Evolutionary conservation across 2,113 vertebrate species (phyloP), one percentile per base, ranked within the genome.

Genomic region (Archilochus colubris): DNA sequence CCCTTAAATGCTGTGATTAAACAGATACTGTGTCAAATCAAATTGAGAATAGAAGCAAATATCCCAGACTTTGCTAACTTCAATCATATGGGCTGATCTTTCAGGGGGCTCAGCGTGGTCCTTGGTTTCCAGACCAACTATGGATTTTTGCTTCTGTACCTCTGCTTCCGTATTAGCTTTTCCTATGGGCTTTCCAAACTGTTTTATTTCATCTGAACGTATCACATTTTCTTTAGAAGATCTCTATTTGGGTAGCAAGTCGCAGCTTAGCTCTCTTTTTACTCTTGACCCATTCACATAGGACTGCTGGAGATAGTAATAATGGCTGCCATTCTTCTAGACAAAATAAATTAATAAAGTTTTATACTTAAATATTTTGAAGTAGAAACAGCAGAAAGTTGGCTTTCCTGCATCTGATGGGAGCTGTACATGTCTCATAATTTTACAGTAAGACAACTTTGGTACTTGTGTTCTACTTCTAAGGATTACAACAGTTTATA

Each of bases 401-500:
- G 33, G 48, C 75, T 91, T 87, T 84, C 33, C 77, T 62, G 14
- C 27, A 43, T 53, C 30, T 92, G 66, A 73, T 25, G 30, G 55
- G 58, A 36, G n/a, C 24, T 94, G 23, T 46, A 51, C 31, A 43
- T 46, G 2, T 46, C 81, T 94, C 1, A 0, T 25, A 92, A 82
- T 92, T 91, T 95, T 94, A 92, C n/a, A 68, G 67, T 73, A 88
- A 55, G 72, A 81, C 76, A 93, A 73, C 54, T 94, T 78, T 93
- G 62, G 87, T 89, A 93, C 5, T 75, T 93, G 68, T 38, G 54
- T 72, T 91, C 51, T 31, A 59, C 33, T 96, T 92, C 78, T 76
- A 92, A 94, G 59, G 80, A 96, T 93, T 83, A 91, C 76, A 96
- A 87, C 19, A 61, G 67, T 92, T 97, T 96, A 40, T 40, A 93